A percentile compares a stretch with the other conserved stretches of the same genome.
phyloP scores from a whole-genome alignment of 2,113 vertebrate species.

The Callopanchax toddi region DNA sequence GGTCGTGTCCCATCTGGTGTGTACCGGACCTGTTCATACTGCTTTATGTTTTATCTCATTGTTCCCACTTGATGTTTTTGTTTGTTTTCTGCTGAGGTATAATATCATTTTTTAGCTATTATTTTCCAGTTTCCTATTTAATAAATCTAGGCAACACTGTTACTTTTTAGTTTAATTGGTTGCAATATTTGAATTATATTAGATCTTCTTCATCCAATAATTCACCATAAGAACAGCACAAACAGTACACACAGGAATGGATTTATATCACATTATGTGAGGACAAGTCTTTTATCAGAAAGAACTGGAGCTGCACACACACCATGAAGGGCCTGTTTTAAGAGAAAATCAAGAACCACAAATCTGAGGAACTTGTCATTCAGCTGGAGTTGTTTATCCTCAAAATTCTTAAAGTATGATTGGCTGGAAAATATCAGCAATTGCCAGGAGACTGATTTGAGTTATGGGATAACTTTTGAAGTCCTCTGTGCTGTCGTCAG shows the following conservation, averaged over 20 bases:
- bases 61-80: background rate
- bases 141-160: too few relatives aligned
- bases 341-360: conserved; percentile 16
- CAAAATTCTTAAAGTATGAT: conserved; percentile 71
- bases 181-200: background rate
- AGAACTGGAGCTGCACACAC: conserved; percentile 13
- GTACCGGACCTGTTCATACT: background rate
- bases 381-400: conserved; percentile 75
- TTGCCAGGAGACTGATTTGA: conserved; percentile 73
- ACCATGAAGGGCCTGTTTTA: conserved; percentile 24
- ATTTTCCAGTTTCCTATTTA: too few relatives aligned
- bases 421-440: conserved; percentile 66
- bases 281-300: background rate
- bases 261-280: background rate
- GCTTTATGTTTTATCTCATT: background rate
- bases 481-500: conserved; percentile 70
- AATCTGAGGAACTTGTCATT: conserved; percentile 65
- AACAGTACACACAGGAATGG: background rate
- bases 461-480: conserved; percentile 75
- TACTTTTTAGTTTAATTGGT: too few relatives aligned
- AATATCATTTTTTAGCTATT: too few relatives aligned
- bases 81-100: too few relatives aligned
- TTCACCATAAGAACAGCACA: background rate
- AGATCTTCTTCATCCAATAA: background rate
- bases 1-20: background rate